phyloP scores from a whole-genome alignment of 1,140 invertebrate genomes.

The Hyles euphorbiae region DNA sequence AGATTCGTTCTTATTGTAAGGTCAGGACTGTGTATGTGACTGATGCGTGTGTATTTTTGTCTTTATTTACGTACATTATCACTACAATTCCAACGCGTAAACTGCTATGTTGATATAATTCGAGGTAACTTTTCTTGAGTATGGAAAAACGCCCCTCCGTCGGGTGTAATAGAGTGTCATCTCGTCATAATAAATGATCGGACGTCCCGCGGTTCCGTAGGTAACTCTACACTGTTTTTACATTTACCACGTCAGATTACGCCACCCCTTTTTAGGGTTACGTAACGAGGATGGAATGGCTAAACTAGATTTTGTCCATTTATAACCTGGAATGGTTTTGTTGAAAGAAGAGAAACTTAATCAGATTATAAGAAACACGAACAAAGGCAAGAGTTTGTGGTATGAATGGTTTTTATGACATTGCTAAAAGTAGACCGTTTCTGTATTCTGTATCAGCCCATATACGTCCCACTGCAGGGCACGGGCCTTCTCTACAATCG shows the following conservation, averaged over 20 bases:
- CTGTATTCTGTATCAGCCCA: too few relatives aligned
- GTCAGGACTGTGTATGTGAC: too few relatives aligned
- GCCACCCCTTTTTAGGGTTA: conserved; percentile 30
- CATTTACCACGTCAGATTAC: conserved; percentile 46
- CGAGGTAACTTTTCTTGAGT: conserved; percentile 8
- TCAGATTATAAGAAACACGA: too few relatives aligned
- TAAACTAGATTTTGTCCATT: conserved; percentile 17
- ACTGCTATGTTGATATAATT: background rate
- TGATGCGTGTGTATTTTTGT: too few relatives aligned
- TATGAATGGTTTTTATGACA: too few relatives aligned
- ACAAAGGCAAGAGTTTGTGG: too few relatives aligned
- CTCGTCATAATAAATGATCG: conserved; percentile 59
- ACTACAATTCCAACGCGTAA: background rate
- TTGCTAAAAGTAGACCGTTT: too few relatives aligned
- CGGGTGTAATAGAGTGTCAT: conserved; percentile 57
- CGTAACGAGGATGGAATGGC: conserved; percentile 24
- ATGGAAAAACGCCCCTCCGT: background rate
- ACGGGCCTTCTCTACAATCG: too few relatives aligned
- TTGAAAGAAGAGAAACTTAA: conserved; percentile 24
- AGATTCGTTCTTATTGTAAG: too few relatives aligned
- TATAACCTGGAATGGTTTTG: conserved; percentile 7
- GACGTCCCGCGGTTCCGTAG: conserved; percentile 24
- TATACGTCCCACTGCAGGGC: too few relatives aligned
- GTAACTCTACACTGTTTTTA: conserved; percentile 52
- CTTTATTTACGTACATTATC: too few relatives aligned